Conservation (phyloP, 2,888 invertebrate species). For the Platypus cylindrus region DNA sequence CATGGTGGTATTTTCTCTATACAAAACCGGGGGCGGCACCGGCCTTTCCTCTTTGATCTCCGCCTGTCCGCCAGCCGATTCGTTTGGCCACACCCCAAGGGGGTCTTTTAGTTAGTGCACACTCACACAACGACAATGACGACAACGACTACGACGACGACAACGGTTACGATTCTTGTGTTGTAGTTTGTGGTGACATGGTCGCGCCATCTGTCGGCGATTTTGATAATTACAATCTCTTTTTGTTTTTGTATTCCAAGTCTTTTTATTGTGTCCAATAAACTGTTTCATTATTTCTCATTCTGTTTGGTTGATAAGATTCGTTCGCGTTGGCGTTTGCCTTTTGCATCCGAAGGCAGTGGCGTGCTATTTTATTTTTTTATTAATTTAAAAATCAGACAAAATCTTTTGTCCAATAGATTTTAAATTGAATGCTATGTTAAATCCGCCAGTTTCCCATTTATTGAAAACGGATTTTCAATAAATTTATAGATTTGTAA, state of each 20-base stretch:
- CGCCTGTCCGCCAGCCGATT: conserved; percentile 9
- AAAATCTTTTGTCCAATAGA: no score
- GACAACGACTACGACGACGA: conserved; percentile 1
- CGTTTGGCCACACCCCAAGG: no score
- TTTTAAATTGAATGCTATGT: no score
- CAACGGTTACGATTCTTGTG: conserved; percentile 22
- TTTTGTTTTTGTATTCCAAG: conserved; percentile 30
- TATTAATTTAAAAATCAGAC: conserved; percentile 14
- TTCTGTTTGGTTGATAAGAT: conserved; percentile 29
- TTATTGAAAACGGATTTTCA: no score
- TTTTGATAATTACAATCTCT: conserved; percentile 20
- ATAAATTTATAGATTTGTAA: no score
- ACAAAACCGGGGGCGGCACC: conserved; percentile 10
- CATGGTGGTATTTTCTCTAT: conserved; percentile 16
- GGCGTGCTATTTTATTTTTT: conserved; percentile 16
- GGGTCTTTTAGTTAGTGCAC: no score
- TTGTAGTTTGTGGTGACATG: conserved; percentile 23
- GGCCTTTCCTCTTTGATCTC: conserved; percentile 2
- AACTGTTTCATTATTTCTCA: conserved; percentile 30
- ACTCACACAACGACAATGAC: conserved; percentile 15
- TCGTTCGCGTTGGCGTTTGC: conserved; percentile 27
- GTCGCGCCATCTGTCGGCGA: conserved; percentile 32
- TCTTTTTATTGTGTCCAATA: no score
- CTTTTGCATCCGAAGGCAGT: no score
- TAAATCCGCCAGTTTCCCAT: no score